These are phyloP conservation scores for Hemitrygon akajei DNA, from an alignment of 2,797 vertebrate genomes.

Conservation along the genomic window DNA sequence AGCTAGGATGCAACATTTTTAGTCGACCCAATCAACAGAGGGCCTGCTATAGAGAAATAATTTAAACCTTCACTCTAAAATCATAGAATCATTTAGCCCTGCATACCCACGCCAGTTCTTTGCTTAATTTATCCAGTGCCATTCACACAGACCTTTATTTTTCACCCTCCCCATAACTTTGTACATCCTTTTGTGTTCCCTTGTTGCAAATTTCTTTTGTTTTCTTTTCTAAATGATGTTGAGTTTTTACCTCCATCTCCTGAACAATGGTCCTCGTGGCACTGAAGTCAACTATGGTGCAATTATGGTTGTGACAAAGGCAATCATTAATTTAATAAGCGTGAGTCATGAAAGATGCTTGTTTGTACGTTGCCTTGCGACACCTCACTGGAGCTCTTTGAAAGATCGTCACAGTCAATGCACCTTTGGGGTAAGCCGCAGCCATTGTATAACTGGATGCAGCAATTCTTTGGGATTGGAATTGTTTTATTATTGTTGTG, in stretches of 20 bases:
- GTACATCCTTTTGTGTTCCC: too few relatives aligned
- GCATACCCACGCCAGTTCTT: neutral
- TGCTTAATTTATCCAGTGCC: too few relatives aligned
- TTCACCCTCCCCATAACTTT: neutral
- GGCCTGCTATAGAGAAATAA: too few relatives aligned
- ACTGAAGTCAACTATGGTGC: neutral
- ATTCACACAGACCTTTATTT: too few relatives aligned
- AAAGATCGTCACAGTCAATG: neutral
- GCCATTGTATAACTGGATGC: neutral
- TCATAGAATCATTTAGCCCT: neutral
- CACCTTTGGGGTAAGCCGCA: neutral
- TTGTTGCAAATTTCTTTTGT: neutral
- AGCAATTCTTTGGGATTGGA: neutral
- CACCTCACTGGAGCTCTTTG: neutral
- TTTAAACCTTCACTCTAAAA: neutral
- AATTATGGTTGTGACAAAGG: neutral
- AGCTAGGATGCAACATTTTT: too few relatives aligned
- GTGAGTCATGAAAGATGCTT: neutral
- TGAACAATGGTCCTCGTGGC: neutral
- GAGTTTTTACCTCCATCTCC: neutral
- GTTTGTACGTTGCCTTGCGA: neutral
- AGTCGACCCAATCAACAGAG: too few relatives aligned
- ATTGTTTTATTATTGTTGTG: neutral
- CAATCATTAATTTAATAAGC: neutral
- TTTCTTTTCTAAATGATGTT: neutral